Evolutionary conservation across 35 echinoderm and acorn worm species (phyloP).

Genomic region (Holothuria glaberrima): DNA sequence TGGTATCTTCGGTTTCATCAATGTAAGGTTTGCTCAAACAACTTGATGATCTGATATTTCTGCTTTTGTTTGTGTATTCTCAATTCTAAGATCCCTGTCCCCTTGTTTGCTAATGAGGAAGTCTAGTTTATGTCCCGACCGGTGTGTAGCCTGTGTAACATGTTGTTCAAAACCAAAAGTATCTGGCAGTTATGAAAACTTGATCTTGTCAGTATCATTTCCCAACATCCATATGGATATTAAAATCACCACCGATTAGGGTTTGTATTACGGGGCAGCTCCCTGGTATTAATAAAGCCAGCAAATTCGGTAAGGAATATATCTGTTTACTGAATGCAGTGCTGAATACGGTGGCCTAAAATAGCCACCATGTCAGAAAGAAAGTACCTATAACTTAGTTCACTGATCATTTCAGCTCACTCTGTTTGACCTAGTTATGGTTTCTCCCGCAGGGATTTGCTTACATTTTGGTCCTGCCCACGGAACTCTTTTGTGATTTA

Average conservation of each 20-base stretch:
- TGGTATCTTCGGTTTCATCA: conserved; percentile 1
- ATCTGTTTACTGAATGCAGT: not conserved
- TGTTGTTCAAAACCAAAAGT: not conserved
- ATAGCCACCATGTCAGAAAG: not conserved
- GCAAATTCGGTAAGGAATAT: not conserved
- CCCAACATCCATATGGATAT: not conserved
- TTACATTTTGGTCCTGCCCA: too few species aligned
- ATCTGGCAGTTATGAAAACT: not conserved
- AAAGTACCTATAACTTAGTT: too few species aligned
- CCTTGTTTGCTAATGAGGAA: not conserved
- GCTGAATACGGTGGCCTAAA: not conserved
- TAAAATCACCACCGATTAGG: not conserved
- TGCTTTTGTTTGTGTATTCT: not conserved
- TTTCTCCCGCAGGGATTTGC: too few species aligned
- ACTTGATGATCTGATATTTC: conserved; percentile 21
- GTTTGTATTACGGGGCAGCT: too few species aligned
- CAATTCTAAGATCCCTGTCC: not conserved
- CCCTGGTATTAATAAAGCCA: not conserved
- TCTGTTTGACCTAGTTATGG: too few species aligned
- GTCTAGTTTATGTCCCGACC: not conserved
- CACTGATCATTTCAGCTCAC: too few species aligned
- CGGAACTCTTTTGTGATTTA: too few species aligned
- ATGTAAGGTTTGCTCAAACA: not conserved
- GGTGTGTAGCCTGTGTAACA: too few species aligned
- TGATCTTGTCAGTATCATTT: conserved; percentile 8